These are phyloP conservation scores for Pemphredon lugubris DNA, from an alignment of 2,888 invertebrate species.

Conservation along the genomic window DNA sequence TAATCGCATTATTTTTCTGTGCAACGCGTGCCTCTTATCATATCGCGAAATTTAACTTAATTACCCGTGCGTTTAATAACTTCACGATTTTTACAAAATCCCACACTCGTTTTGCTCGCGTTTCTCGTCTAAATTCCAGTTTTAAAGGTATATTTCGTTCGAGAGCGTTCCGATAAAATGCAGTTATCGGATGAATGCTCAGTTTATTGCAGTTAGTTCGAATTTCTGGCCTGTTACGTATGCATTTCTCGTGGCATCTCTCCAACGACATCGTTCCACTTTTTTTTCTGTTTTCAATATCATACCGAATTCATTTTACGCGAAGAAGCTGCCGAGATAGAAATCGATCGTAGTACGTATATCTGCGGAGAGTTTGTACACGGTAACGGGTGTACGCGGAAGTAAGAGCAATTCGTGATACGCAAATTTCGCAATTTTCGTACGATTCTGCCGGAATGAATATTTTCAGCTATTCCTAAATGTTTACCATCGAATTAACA, in stretches of 20 bases:
- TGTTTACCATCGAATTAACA: too few species aligned
- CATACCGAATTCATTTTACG: conserved; percentile 45
- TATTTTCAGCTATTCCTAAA: too few species aligned
- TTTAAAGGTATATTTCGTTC: background rate
- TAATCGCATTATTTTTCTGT: conserved; percentile 12
- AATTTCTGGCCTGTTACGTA: conserved; percentile 8
- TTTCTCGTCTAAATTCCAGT: conserved; percentile 9
- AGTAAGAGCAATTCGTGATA: too few species aligned
- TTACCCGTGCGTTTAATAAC: conserved; percentile 16
- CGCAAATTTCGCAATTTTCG: background rate
- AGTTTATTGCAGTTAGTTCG: conserved; percentile 12
- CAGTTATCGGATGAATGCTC: conserved; percentile 5
- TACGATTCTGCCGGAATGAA: too few species aligned
- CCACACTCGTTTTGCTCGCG: background rate
- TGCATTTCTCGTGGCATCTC: conserved; percentile 35
- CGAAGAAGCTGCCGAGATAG: conserved; percentile 45
- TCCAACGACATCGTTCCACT: conserved; percentile 16
- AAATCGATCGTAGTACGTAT: conserved; percentile 50
- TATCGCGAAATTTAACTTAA: too few species aligned
- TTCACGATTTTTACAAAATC: background rate
- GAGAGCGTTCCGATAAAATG: conserved; percentile 4
- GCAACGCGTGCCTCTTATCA: too few species aligned
- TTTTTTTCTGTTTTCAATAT: conserved; percentile 37
- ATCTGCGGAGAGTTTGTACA: conserved; percentile 18
- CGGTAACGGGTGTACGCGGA: conserved; percentile 32